Evolutionary conservation across 53 echinoderm and acorn worm species (phyloP).

Genomic region (Zoroaster sp.): DNA sequence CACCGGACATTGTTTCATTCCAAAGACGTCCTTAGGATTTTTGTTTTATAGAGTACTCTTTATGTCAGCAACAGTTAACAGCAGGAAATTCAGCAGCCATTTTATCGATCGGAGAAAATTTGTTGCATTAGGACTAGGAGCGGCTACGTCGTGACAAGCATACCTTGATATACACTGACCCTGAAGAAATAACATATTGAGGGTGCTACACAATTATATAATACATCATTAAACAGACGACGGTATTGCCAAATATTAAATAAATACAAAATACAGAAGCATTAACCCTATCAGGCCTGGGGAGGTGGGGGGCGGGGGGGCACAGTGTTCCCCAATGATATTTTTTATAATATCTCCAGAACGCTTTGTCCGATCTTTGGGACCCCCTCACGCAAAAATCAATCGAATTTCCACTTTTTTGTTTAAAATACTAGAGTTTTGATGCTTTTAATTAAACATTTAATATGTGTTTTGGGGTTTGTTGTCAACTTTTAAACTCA

Average conservation of each 20-base stretch:
- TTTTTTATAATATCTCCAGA: no score
- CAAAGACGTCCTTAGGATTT: not conserved
- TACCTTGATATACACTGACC: slow-evolving; percentile 4
- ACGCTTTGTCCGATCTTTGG: no score
- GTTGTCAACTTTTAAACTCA: no score
- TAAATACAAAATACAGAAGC: not conserved
- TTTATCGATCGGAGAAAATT: slow-evolving; percentile 32
- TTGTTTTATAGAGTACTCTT: not conserved
- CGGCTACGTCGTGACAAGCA: not conserved
- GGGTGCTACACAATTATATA: not conserved
- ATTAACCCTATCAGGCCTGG: not conserved
- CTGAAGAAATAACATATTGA: not conserved
- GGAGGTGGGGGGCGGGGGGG: no score
- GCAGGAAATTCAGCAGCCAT: slow-evolving; percentile 26
- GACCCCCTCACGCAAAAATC: no score
- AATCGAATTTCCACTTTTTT: no score
- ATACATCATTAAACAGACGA: no score
- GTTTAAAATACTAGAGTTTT: no score
- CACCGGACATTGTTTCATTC: not conserved
- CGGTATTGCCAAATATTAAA: not conserved
- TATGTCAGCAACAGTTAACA: slow-evolving; percentile 12
- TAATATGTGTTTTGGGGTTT: no score
- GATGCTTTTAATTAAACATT: no score
- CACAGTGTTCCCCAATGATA: no score
- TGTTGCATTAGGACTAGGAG: slow-evolving; percentile 20